Evolutionary conservation across 2,797 vertebrate species (phyloP), one percentile per base, ranked within the genome.

Genomic region (Diceros bicornis): DNA sequence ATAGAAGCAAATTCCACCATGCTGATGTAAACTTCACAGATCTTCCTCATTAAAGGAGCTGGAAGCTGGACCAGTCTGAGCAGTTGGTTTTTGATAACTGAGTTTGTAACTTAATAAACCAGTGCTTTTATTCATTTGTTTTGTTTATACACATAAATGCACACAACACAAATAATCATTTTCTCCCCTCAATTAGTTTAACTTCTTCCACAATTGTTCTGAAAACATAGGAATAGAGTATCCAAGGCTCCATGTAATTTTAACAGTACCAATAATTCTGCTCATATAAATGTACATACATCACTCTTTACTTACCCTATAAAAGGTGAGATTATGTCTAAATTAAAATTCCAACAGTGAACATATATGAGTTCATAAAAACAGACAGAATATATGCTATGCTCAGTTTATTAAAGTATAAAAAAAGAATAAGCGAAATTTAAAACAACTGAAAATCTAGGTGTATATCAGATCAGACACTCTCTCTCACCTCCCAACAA

Each of bases 331-430:
- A 88, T 77, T 86, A 79, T 6, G 0, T 93, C 34, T 84, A 74
- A 95, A 61, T 90, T 79, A 81, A 95, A 86, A 77, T 77, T 75
- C 21, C 77, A 84, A 41, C 12, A 77, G n/a, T 86, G 34, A 94
- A 72, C 32, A 91, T 91, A 87, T 25, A 62, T 4, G 9, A 88
- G 12, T 87, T 74, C 17, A 88, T 74, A 78, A 90, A 90, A 96
- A 75, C 59, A 78, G 57, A 92, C 16, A 61, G 29, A 85, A 74
- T 77, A 69, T 41, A 75, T 52, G 6, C 37, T 64, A 57, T 61
- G 16, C 14, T 32, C 27, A 74, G 7, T 91, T 74, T n/a, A 52
- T 92, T 72, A 89, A 94, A 59, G 17, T 61, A 75, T 41, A 25
- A 41, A 75, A 47, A 69, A 94, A 29, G 29, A 87, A 21, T 18